These are phyloP conservation scores for Lutjanus erythropterus DNA, from an alignment of 2,113 vertebrate species.

Conservation along the genomic window DNA sequence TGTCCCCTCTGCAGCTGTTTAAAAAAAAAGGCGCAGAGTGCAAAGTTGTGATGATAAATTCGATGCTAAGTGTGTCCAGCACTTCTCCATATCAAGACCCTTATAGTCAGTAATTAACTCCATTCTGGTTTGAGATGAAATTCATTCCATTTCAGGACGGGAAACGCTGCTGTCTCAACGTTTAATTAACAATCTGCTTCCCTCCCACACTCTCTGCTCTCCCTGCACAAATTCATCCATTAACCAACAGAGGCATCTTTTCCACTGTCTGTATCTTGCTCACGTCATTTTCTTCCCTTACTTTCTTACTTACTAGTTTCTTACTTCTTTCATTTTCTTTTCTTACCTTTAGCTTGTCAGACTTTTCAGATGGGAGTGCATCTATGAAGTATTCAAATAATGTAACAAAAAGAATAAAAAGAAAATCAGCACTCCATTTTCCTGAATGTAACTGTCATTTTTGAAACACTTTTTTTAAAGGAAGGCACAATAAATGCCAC, in stretches of 20 bases:
- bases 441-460: not conserved
- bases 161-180: constrained; percentile 49
- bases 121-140: constrained; percentile 69
- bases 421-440: not conserved
- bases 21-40: not conserved
- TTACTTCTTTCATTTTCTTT: constrained; percentile 3
- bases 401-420: not conserved
- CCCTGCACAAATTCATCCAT: constrained; percentile 51
- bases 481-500: not conserved
- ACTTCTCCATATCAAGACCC: constrained; percentile 36
- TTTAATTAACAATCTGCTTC: constrained; percentile 76
- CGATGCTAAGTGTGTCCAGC: constrained; percentile 33
- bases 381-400: not conserved
- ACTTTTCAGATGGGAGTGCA: not conserved
- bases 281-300: constrained; percentile 7
- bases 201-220: constrained; percentile 44
- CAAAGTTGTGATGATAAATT: constrained; percentile 47
- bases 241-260: constrained; percentile 32
- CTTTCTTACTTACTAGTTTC: too few relatives aligned
- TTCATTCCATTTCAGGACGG: constrained; percentile 51
- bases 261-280: not conserved
- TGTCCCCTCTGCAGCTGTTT: not conserved
- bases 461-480: not conserved
- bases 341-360: constrained; percentile 22
- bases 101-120: constrained; percentile 59